phyloP scores from a whole-genome alignment of 2,797 vertebrate genomes.

The Valencia hispanica region DNA sequence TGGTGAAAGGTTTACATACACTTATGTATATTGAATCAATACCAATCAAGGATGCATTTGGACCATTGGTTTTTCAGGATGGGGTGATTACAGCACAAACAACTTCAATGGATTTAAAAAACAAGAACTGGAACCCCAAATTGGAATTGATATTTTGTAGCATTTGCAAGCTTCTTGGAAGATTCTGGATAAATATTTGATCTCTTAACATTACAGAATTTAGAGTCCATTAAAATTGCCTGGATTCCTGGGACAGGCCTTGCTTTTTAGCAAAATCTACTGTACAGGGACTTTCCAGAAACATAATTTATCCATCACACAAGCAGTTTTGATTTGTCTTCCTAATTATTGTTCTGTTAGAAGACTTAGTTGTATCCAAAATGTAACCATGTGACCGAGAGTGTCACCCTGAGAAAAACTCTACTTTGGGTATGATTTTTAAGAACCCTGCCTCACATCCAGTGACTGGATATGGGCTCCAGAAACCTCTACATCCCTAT shows the following conservation, averaged over 20 bases:
- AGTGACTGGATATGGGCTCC: background rate
- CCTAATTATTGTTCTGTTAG: background rate
- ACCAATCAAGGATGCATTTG: background rate
- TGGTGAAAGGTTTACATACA: too few species aligned
- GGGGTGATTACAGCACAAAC: background rate
- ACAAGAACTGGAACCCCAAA: background rate
- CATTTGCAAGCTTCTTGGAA: background rate
- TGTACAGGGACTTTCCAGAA: background rate
- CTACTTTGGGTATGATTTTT: background rate
- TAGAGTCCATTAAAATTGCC: background rate
- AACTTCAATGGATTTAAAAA: background rate
- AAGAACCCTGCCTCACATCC: background rate
- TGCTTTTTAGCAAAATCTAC: background rate
- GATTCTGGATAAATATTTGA: background rate
- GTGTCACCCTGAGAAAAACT: background rate
- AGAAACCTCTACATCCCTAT: too few species aligned
- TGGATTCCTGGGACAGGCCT: background rate
- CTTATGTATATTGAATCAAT: background rate
- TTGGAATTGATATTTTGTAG: background rate
- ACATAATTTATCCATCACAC: background rate
- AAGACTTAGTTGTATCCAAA: background rate
- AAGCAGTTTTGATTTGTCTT: background rate
- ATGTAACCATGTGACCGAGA: background rate
- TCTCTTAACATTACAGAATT: background rate
- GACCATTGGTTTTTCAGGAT: background rate